Conservation (phyloP, 2,113 vertebrate species). For the Pardalotus punctatus region DNA sequence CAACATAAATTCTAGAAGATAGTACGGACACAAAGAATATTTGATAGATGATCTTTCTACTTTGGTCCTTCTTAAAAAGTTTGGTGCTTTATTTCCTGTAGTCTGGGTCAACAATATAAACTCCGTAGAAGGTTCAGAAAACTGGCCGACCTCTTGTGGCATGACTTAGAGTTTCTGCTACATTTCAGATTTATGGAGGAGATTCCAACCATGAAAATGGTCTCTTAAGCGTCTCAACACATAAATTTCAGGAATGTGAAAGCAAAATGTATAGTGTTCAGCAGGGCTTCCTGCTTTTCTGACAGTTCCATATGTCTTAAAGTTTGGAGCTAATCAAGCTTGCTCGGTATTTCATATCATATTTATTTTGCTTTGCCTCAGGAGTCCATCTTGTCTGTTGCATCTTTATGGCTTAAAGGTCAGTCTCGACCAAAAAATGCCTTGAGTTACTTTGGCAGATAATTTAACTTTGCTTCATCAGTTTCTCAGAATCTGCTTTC, state of each 20-base stretch:
- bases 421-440: background rate
- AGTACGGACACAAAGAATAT: background rate
- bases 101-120: background rate
- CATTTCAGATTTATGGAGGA: background rate
- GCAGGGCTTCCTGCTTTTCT: background rate
- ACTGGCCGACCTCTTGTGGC: background rate
- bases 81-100: background rate
- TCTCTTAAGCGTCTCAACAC: background rate
- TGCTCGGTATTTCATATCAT: background rate
- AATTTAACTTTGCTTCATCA: background rate
- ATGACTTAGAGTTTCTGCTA: background rate
- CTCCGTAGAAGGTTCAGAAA: background rate
- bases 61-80: background rate
- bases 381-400: background rate
- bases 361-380: conserved; percentile 9
- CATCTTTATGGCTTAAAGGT: background rate
- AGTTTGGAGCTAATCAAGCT: conserved; percentile 13
- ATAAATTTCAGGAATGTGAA: conserved; percentile 19
- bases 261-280: background rate
- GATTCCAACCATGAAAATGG: background rate
- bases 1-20: background rate
- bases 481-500: background rate
- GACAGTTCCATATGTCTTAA: conserved; percentile 26
- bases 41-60: background rate
- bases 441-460: background rate